Evolutionary conservation across 2,113 vertebrate species (phyloP).

Genomic region (Oenanthe oenanthe): DNA sequence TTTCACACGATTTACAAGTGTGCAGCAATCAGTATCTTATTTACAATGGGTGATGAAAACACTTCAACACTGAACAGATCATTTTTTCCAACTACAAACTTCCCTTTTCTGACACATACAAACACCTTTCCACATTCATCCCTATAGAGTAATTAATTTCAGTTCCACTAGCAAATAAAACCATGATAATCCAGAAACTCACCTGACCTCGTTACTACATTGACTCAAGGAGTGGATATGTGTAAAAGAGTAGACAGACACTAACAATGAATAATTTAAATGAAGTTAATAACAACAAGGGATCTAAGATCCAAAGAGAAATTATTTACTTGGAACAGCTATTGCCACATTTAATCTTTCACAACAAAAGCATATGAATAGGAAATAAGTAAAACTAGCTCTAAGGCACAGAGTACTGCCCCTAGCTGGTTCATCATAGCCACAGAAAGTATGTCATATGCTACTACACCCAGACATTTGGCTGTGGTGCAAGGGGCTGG

Average conservation of each 20-base stretch:
- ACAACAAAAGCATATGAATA: background rate
- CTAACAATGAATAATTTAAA: constrained; percentile 30
- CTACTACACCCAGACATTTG: background rate
- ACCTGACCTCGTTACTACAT: fast-evolving
- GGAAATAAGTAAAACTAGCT: constrained; percentile 31
- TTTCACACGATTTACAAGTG: background rate
- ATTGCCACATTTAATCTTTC: background rate
- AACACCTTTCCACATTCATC: background rate
- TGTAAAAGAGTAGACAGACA: background rate
- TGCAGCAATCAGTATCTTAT: background rate
- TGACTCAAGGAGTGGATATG: background rate
- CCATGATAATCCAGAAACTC: background rate
- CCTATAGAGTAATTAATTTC: background rate
- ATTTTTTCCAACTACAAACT: background rate
- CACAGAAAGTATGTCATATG: constrained; percentile 5
- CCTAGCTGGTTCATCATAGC: constrained; percentile 21
- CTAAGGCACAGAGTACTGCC: constrained; percentile 5
- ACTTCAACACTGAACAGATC: background rate
- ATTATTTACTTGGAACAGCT: constrained; percentile 14
- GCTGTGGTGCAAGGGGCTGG: background rate
- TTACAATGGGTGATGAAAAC: background rate
- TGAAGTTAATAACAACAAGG: background rate
- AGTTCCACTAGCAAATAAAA: background rate
- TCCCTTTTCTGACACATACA: background rate
- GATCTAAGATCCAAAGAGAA: background rate